phyloP scores from a whole-genome alignment of 2,797 vertebrate species.

The Smutsia temminckii region DNA sequence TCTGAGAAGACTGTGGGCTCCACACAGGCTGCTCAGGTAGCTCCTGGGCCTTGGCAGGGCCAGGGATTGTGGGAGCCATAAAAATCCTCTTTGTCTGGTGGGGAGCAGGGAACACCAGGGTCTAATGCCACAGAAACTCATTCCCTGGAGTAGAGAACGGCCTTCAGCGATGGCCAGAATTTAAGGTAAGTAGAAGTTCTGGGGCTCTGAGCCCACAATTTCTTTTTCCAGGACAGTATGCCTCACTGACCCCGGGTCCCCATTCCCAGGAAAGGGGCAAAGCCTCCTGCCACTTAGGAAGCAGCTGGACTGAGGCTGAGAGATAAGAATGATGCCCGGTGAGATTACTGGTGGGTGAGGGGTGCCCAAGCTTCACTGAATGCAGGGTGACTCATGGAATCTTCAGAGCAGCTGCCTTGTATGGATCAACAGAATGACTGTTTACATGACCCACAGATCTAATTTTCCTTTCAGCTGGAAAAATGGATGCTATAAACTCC shows the following conservation, averaged over 20 bases:
- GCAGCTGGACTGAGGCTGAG: neutral
- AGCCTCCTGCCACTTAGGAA: no score
- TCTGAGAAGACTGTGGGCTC: neutral
- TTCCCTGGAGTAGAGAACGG: accelerated
- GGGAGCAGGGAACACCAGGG: neutral
- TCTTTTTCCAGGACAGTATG: neutral
- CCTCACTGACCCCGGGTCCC: neutral
- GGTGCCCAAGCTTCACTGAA: neutral
- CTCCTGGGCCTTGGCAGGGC: neutral
- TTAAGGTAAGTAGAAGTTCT: neutral
- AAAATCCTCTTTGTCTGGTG: neutral
- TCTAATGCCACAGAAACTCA: neutral
- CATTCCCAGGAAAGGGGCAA: neutral
- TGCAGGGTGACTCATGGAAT: accelerated
- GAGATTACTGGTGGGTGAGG: no score
- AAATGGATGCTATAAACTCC: neutral
- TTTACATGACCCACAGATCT: neutral
- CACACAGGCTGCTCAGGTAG: neutral
- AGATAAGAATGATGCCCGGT: no score
- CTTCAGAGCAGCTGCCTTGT: neutral
- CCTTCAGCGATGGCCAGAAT: neutral
- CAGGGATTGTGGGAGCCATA: neutral
- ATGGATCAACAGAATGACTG: neutral
- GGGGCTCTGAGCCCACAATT: no score
- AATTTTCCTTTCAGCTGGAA: neutral